Base-by-base conservation (phyloP, 2,113 vertebrate genomes). In the Puma concolor region DNA sequence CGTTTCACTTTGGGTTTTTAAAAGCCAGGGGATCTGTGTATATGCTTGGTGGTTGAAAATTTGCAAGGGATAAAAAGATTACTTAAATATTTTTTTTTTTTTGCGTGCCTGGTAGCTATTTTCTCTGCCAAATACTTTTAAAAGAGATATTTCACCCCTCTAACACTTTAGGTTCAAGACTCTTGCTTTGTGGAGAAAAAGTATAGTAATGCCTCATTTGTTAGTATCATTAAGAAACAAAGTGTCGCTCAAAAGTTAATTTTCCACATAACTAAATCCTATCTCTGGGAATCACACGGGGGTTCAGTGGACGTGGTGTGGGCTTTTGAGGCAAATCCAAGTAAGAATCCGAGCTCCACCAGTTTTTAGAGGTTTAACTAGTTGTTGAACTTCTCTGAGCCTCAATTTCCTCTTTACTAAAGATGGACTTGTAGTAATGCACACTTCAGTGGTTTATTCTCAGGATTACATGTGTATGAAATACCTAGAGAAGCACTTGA, bases 1-100 rank as follows among this genome's bases (percentile, higher is more conserved):
- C 13, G 13, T 97, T 96, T 98, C 31, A 44, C 81, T 91, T 97
- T 76, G 29, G 64, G 48, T 27, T 15, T 3, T 60, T 97, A 95
- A 98, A 98, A 98, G 97, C n/a, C 0, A 41, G 16, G 4, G 86
- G 76, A 97, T 97, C 95, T 96, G 52, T 98, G 60, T 72, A 88
- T 11, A 14, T 81, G 88, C 91, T 96, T 60, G 85, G 86, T 89
- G 33, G 97, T 96, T 97, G 93, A 17, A 97, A 97, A 81, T 84
- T 92, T 97, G 67, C 57, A 9, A 96, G 71, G 9, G 88, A 67
- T 93, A 25, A 93, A 97, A 98, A 94, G 74, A 60, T 57, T 97
- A 91, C 93, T 98, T 97, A 95, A 98, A 94, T 41, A 7, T 41
- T 41, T 41, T n/a, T 85, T 77, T 77, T 60, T 84, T 94, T 0